Evolutionary conservation across 2,888 invertebrate species (phyloP).

Genomic region (Scelioninae gen. 2): DNA sequence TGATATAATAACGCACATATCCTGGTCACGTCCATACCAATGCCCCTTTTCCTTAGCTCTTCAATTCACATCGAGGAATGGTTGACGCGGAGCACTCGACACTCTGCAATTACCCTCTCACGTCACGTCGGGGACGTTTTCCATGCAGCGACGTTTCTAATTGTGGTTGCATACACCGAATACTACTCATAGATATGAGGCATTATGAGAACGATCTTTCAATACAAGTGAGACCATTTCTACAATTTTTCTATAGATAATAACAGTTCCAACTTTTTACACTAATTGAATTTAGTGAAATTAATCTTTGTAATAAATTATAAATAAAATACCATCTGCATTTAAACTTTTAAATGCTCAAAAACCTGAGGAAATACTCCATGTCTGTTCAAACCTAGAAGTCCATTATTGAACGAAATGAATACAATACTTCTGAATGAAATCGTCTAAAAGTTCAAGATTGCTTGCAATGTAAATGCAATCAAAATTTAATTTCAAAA

Average conservation of each 20-base stretch:
- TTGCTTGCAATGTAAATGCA: too few relatives aligned
- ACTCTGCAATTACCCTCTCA: constrained; percentile 49
- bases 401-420: too few relatives aligned
- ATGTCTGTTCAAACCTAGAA: too few relatives aligned
- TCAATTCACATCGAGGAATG: constrained; percentile 54
- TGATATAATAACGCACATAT: constrained; percentile 29
- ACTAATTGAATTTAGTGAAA: too few relatives aligned
- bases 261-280: too few relatives aligned
- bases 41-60: constrained; percentile 46
- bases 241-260: constrained; percentile 26
- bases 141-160: constrained; percentile 41
- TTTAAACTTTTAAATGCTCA: too few relatives aligned
- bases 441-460: too few relatives aligned
- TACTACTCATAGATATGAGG: constrained; percentile 23
- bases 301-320: too few relatives aligned
- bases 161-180: constrained; percentile 35
- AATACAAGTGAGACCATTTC: constrained; percentile 12
- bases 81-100: constrained; percentile 54
- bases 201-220: constrained; percentile 4
- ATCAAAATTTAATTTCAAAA: too few relatives aligned
- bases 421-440: too few relatives aligned
- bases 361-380: too few relatives aligned
- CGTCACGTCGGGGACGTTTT: constrained; percentile 21
- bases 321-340: too few relatives aligned
- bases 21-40: constrained; percentile 44